Evolutionary conservation across 2,888 invertebrate species (phyloP).

Genomic region (Ichneumoninae sp.): DNA sequence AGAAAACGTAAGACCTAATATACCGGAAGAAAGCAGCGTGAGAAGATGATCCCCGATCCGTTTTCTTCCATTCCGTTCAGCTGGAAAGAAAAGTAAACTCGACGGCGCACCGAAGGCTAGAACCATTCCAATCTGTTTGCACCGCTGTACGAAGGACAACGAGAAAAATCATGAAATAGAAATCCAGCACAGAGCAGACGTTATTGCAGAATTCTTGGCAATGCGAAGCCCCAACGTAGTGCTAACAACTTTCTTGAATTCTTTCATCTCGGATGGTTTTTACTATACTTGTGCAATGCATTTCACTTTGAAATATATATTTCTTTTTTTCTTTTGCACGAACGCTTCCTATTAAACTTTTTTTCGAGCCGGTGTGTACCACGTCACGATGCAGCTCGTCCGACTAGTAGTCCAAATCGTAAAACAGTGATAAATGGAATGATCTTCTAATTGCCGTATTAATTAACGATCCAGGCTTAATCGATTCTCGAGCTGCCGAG

Average conservation of each 20-base stretch:
- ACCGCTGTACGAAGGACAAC: constrained; percentile 16
- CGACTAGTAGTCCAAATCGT: constrained; percentile 42
- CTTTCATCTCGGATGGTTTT: not conserved
- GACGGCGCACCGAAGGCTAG: constrained; percentile 22
- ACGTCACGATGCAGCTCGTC: not conserved
- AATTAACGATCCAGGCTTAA: constrained; percentile 62
- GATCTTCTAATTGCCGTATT: constrained; percentile 65
- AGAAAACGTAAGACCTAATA: constrained; percentile 59
- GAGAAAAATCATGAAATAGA: constrained; percentile 36
- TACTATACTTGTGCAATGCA: not conserved
- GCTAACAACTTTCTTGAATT: not conserved
- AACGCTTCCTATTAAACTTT: not conserved
- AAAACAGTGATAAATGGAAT: constrained; percentile 47
- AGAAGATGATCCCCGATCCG: constrained; percentile 49
- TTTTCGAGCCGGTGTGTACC: not conserved
- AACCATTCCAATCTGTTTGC: constrained; percentile 45
- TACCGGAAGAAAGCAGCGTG: constrained; percentile 53
- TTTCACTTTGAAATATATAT: not conserved
- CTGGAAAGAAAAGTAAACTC: constrained; percentile 29
- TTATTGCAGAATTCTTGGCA: not conserved
- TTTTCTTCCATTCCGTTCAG: constrained; percentile 13
- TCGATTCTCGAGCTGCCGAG: constrained; percentile 47
- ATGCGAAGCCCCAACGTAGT: not conserved
- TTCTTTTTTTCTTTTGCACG: not conserved
- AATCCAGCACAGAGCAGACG: constrained; percentile 6